Evolutionary conservation across 1,140 invertebrate genomes (phyloP).

Genomic region (Aplysia californica): DNA sequence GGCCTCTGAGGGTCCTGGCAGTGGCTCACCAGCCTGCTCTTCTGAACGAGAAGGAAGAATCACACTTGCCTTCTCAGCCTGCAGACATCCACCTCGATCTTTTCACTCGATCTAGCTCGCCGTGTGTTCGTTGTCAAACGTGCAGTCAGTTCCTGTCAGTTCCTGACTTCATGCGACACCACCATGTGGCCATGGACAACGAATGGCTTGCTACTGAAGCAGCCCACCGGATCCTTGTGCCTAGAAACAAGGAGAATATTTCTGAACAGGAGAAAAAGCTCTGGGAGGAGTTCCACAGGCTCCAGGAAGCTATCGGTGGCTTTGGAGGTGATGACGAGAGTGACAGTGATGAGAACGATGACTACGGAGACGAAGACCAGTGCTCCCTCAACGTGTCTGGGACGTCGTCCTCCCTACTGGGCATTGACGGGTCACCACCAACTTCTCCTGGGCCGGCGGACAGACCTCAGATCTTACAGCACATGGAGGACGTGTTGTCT

Average conservation of each 20-base stretch:
- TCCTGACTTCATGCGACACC: slow-evolving; percentile 53
- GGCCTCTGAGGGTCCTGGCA: slow-evolving; percentile 19
- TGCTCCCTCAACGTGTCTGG: neutral
- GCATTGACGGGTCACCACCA: neutral
- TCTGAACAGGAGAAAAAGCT: slow-evolving; percentile 44
- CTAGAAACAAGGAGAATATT: slow-evolving; percentile 39
- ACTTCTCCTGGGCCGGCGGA: neutral
- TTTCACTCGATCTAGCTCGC: slow-evolving; percentile 49
- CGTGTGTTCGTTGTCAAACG: slow-evolving; percentile 54
- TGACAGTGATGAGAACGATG: slow-evolving; percentile 1
- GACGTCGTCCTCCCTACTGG: neutral
- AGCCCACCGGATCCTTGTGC: slow-evolving; percentile 43
- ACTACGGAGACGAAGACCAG: neutral
- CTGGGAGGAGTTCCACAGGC: slow-evolving; percentile 52
- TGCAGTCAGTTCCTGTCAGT: slow-evolving; percentile 58
- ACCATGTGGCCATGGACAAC: slow-evolving; percentile 45
- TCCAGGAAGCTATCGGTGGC: slow-evolving; percentile 28
- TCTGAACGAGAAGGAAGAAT: neutral
- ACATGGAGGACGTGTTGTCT: too few species aligned
- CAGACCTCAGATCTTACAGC: too few species aligned
- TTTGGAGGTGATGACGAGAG: slow-evolving; percentile 20
- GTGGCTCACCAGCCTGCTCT: slow-evolving; percentile 31
- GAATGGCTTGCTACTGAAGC: slow-evolving; percentile 40
- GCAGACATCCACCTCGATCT: slow-evolving; percentile 56
- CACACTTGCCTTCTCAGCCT: slow-evolving; percentile 36